Evolutionary conservation across 2,113 vertebrate genomes (phyloP).

Genomic region (Coptodon rendalli): DNA sequence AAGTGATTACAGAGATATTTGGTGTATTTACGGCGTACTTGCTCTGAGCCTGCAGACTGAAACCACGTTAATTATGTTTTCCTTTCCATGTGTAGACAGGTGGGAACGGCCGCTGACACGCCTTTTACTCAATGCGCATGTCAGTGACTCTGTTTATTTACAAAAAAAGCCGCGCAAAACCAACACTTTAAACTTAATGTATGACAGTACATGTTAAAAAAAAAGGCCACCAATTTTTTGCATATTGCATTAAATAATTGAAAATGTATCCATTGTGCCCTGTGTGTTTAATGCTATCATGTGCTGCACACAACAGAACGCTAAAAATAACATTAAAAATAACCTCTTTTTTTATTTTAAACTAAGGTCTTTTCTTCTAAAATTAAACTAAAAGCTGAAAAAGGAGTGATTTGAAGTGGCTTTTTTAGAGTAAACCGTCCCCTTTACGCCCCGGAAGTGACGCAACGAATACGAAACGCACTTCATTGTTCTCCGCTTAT

Average conservation of each 20-base stretch:
- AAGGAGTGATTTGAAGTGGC: rapidly evolving
- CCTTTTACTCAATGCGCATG: constrained; percentile 45
- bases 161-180: not conserved
- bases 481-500: constrained; percentile 34
- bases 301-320: not conserved
- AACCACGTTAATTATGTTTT: not conserved
- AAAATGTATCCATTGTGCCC: not conserved
- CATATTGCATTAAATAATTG: not conserved
- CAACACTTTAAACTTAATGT: not conserved
- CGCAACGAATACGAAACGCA: not conserved
- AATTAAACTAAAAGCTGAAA: not conserved
- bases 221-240: not conserved
- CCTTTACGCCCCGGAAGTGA: not conserved
- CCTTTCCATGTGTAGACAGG: not conserved
- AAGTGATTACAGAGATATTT: not conserved
- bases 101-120: not conserved
- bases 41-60: not conserved
- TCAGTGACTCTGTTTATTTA: not conserved
- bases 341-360: not conserved
- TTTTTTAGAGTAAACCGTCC: not conserved
- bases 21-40: not conserved
- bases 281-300: not conserved
- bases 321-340: not conserved
- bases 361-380: not conserved
- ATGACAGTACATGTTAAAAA: not conserved